Base-by-base conservation (phyloP, 1,140 invertebrate genomes). In the Saxidomus purpurata region DNA sequence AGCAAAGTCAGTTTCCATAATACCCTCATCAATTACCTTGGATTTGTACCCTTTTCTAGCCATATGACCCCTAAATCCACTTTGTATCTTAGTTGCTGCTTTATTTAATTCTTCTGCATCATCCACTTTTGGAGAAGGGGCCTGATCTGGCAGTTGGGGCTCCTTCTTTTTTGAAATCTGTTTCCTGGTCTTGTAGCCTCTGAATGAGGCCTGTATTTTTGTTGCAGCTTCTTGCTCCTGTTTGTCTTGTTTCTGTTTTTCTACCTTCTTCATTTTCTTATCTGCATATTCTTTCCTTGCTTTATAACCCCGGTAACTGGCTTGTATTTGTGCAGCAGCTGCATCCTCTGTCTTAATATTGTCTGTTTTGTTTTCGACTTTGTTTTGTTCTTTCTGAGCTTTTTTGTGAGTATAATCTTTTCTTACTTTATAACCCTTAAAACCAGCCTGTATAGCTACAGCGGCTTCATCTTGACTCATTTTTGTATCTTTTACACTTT, bases 251-350 rank as follows among this genome's bases (percentile, higher is more conserved):
- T 85, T 49, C 22, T 36, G 25, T 22, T 6, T 36, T 83, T 67
- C 25, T 69, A 47, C 36, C 0, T 63, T 19, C 17, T 76, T 76
- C 52, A 38, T 40, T 52, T 80, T 88, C 19, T 79, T 63, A 17
- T 80, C 47, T 17, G 61, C 19, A 28, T 63, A 43, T 15, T 92
- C 84, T 71, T 90, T 89, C 36, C 92, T 71, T 25, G 90, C 86
- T 67, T 81, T 71, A 89, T 93, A 93, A 15, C 94, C 94, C 19
- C 93, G 82, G 87, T 90, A 94, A 43, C 82, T 82, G 19, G 93
- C 91, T 82, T 98, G 97, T 88, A 98, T 98, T 95, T 97, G 98
- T 1, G 97, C 97, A 31, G 87, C 87, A 74, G 87, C 87, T 28
- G 13, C 31, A 76, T 86, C 28, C 36, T 86, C 34, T 40, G 15